These are phyloP conservation scores for Graptemys geographica DNA, from an alignment of 2,797 vertebrate genomes.

Conservation along the genomic window DNA sequence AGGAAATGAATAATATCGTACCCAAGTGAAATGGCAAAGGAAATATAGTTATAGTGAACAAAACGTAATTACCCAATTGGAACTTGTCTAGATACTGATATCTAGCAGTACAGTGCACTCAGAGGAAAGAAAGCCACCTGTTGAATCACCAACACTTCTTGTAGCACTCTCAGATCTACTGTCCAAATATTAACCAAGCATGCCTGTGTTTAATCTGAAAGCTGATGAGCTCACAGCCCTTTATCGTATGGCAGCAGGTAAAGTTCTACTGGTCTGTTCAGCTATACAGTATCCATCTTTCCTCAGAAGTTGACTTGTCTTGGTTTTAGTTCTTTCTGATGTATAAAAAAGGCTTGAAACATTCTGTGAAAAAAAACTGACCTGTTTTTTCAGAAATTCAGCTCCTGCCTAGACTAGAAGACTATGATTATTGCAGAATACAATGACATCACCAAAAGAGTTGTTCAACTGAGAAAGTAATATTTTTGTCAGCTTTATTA, in stretches of 20 bases:
- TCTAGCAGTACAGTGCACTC: background rate
- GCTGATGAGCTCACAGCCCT: background rate
- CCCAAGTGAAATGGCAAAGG: background rate
- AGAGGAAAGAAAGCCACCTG: background rate
- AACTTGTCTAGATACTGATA: background rate
- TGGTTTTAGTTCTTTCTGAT: background rate
- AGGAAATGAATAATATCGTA: accelerated
- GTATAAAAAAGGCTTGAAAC: background rate
- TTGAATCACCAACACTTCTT: background rate
- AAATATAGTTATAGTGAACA: background rate
- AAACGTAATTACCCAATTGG: background rate
- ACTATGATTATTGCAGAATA: too few species aligned
- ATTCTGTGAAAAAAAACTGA: background rate
- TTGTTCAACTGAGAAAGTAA: background rate
- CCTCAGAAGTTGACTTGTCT: background rate
- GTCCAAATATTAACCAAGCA: background rate
- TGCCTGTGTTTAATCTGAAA: background rate
- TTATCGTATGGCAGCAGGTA: background rate
- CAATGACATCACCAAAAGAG: background rate
- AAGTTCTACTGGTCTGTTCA: background rate
- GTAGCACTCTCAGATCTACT: background rate
- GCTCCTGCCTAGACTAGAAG: background rate
- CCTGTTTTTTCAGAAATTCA: background rate
- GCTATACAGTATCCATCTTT: background rate
- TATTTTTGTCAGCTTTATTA: background rate